These are phyloP conservation scores for Sinocyclocheilus anshuiensis DNA, from an alignment of 2,113 vertebrate species.

Conservation along the genomic window DNA sequence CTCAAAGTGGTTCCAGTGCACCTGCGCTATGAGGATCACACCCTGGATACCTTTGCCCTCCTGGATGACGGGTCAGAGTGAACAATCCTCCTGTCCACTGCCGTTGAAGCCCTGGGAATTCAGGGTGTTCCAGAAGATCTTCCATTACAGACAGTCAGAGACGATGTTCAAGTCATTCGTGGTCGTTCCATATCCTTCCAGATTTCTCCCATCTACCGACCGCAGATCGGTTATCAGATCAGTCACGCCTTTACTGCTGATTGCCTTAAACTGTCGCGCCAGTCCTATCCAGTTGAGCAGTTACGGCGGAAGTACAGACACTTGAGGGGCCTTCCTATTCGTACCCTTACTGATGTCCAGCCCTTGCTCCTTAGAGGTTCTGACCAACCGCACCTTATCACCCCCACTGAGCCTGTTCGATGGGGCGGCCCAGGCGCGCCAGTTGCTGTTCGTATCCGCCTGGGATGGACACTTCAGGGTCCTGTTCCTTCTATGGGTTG, in stretches of 20 bases:
- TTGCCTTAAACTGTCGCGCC: background rate
- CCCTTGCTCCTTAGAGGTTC: background rate
- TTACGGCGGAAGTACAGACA: background rate
- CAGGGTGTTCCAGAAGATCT: background rate
- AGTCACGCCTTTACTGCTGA: background rate
- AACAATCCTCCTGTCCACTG: too few relatives aligned
- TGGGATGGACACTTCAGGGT: background rate
- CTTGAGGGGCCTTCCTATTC: background rate
- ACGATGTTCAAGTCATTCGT: background rate
- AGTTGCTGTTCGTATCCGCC: background rate
- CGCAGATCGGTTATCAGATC: background rate
- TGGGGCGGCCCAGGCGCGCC: background rate
- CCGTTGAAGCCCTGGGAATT: too few relatives aligned
- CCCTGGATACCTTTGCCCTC: background rate
- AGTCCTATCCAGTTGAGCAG: background rate
- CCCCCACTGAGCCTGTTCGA: background rate
- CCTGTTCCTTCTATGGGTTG: background rate
- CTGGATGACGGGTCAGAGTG: background rate
- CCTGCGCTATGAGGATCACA: background rate
- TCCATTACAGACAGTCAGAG: background rate
- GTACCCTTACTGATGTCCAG: too few relatives aligned
- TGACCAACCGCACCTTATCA: background rate
- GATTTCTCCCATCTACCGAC: background rate
- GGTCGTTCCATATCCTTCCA: background rate
- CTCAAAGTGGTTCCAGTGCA: too few relatives aligned